These are phyloP conservation scores for Macrobrachium rosenbergii DNA, from an alignment of 1,140 invertebrate species.

Conservation along the genomic window DNA sequence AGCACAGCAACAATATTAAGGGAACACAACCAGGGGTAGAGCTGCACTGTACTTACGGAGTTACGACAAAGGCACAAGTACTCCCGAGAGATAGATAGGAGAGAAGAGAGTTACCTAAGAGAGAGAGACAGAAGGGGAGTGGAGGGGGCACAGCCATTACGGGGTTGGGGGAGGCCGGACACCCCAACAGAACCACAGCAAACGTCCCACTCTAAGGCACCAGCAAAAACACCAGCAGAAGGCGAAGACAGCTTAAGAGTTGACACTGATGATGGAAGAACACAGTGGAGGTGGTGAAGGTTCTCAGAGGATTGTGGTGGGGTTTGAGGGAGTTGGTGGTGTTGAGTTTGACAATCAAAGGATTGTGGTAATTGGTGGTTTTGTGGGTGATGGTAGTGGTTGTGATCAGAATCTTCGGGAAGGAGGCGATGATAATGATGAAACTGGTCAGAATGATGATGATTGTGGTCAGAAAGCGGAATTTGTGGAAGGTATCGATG, in stretches of 20 bases:
- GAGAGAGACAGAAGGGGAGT: constrained; percentile 64
- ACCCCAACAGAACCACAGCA: constrained; percentile 61
- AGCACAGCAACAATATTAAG: constrained; percentile 22
- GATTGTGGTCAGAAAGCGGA: constrained; percentile 38
- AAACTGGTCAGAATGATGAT: constrained; percentile 44
- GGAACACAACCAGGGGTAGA: constrained; percentile 15
- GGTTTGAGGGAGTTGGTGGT: constrained; percentile 14
- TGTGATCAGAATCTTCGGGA: constrained; percentile 55
- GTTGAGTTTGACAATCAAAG: constrained; percentile 14
- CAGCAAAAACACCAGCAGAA: constrained; percentile 64
- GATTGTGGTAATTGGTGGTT: constrained; percentile 19
- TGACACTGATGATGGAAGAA: constrained; percentile 63
- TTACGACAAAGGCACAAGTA: constrained; percentile 63
- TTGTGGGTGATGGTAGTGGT: constrained; percentile 47
- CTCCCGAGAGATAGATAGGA: constrained; percentile 54
- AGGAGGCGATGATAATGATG: constrained; percentile 56
- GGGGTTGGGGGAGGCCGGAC: constrained; percentile 59
- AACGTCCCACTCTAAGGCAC: constrained; percentile 65
- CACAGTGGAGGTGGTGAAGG: constrained; percentile 51
- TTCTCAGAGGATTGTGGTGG: constrained; percentile 21
- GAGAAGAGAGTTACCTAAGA: constrained; percentile 65
- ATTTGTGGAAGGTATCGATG: constrained; percentile 49
- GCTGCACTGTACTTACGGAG: constrained; percentile 49
- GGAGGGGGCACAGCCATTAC: constrained; percentile 65
- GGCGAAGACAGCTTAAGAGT: constrained; percentile 65